Base-by-base conservation (phyloP, 1,140 invertebrate species). In the Heliothis subflexa region DNA sequence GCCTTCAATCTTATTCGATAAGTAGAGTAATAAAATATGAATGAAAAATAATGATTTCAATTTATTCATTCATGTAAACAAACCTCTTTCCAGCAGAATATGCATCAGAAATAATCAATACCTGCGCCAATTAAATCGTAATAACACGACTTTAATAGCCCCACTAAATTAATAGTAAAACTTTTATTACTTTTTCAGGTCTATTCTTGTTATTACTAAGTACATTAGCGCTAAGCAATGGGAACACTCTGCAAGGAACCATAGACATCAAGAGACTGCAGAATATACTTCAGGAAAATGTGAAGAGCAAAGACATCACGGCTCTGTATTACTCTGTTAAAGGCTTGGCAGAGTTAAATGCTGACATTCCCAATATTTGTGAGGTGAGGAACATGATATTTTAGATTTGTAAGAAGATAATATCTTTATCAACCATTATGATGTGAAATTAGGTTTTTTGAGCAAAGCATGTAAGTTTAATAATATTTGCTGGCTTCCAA, bases 201-300 rank as follows among this genome's bases (percentile, higher is more conserved):
- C 55, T 91, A 81, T 88, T 86, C 18, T 33, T 93, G 13, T 79
- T 93, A 66, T 33, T 89, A 45, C 14, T 93, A 79, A 86, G 88
- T 78, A 64, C 81, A 54, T 18, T 94, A 79, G 86, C 85, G 5
- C 25, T 92, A 25, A 88, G 86, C 78, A 89, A 91, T 90, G 93
- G 88, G 10, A 92, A 85, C 77, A 87, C 90, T 57, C 85, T 95
- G 28, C 92, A 94, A 84, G 88, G 89, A 61, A 89, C 88, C 12
- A 89, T 95, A 81, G 93, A 95, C 86, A 81, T 93, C 4, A 89
- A 91, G 49, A 83, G 89, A n/a, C 83, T 95, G 21, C 92, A 94
- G 83, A 82, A 77, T 45, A 92, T 95, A 33, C 84, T 95, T 10
- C 83, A 93, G 78, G 93, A 95, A 59, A 92, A 90, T 28, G 21